phyloP scores from a whole-genome alignment of 2,113 vertebrate species.

The Carettochelys insculpta region DNA sequence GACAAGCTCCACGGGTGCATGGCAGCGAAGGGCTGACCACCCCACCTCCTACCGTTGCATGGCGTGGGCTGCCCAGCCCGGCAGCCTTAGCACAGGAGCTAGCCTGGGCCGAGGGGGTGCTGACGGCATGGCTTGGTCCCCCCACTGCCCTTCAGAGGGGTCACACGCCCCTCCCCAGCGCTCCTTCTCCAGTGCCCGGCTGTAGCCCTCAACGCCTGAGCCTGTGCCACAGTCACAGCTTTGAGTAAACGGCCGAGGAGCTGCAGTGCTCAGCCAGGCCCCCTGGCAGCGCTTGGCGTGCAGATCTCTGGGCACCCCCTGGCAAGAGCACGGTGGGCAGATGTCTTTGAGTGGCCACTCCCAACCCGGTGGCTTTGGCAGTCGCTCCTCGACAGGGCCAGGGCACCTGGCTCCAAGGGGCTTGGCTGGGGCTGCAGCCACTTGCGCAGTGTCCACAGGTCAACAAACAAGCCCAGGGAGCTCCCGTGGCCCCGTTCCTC shows the following conservation, averaged over 20 bases:
- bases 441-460: neutral
- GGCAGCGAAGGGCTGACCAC: neutral
- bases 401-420: no score
- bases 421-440: neutral
- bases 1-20: neutral
- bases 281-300: neutral
- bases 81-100: neutral
- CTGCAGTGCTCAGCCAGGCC: no score
- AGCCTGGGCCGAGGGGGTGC: neutral
- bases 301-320: neutral
- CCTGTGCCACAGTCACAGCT: neutral
- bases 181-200: neutral
- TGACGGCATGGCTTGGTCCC: neutral
- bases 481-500: no score
- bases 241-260: no score
- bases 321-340: neutral
- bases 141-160: neutral
- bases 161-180: neutral
- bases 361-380: no score
- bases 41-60: neutral
- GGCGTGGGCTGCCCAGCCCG: neutral
- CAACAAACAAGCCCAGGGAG: neutral
- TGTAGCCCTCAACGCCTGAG: neutral
- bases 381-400: no score
- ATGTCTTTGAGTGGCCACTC: neutral